These are phyloP conservation scores for Gymnoscopelus microlampas DNA, from an alignment of 2,797 vertebrate species.

Conservation along the genomic window DNA sequence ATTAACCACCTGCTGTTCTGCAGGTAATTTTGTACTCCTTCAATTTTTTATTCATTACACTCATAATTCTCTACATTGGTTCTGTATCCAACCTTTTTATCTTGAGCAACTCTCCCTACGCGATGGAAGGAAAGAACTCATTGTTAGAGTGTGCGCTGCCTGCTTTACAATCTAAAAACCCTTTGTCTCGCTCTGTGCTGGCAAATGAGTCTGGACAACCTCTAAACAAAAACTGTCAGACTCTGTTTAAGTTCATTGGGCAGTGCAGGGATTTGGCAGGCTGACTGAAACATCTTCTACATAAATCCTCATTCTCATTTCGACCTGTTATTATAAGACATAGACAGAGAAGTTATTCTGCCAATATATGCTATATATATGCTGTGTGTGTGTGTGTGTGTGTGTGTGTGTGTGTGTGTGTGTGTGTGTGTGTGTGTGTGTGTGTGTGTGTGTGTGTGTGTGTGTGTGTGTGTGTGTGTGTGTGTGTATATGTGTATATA, in stretches of 20 bases:
- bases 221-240: conserved; percentile 84
- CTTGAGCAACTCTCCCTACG: conserved; percentile 59
- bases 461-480: no score
- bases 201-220: conserved; percentile 82
- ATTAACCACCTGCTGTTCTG: conserved; percentile 65
- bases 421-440: conserved; percentile 36
- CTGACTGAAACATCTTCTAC: conserved; percentile 69
- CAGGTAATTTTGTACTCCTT: conserved; percentile 54
- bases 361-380: conserved; percentile 53
- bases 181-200: conserved; percentile 72
- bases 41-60: conserved; percentile 76
- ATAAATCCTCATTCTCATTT: conserved; percentile 70
- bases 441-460: not conserved
- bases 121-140: conserved; percentile 74
- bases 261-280: conserved; percentile 75
- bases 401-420: no score
- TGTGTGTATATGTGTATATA: no score
- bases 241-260: conserved; percentile 75
- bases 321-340: conserved; percentile 60
- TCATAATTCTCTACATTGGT: conserved; percentile 77
- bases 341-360: conserved; percentile 61
- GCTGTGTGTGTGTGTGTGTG: conserved; percentile 43
- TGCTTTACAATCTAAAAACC: conserved; percentile 80
- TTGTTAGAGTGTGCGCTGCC: conserved; percentile 69
- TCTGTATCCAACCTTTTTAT: conserved; percentile 70